Evolutionary conservation across 2,797 vertebrate species (phyloP).

Genomic region (Oreonectes daqikongensis): DNA sequence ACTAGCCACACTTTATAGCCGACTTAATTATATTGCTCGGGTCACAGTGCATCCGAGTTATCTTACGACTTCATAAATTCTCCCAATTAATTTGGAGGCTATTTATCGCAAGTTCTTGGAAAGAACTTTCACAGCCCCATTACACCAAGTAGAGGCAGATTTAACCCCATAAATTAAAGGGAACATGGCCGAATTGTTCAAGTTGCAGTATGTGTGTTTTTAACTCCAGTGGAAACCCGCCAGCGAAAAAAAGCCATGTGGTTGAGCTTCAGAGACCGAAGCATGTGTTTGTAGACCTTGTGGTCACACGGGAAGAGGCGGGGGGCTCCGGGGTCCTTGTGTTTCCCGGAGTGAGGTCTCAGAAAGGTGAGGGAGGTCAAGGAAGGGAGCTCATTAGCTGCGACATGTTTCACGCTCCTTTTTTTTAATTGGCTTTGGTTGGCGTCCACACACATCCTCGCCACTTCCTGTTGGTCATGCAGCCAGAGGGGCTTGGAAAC

Average conservation of each 20-base stretch:
- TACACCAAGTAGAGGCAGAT: conserved; percentile 54
- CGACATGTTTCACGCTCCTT: conserved; percentile 61
- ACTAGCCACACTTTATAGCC: conserved; percentile 49
- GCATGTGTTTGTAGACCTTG: conserved; percentile 76
- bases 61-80: conserved; percentile 66
- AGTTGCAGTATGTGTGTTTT: conserved; percentile 39
- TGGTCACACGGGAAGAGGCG: conserved; percentile 69
- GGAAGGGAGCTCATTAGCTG: conserved; percentile 76
- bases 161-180: conserved; percentile 58
- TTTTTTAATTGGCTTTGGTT: conserved; percentile 62
- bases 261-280: conserved; percentile 59
- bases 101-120: conserved; percentile 67
- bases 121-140: conserved; percentile 48
- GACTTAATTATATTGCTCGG: conserved; percentile 59
- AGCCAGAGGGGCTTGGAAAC: conserved; percentile 52
- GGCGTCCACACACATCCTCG: conserved; percentile 50
- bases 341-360: conserved; percentile 71
- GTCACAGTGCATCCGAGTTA: conserved; percentile 56
- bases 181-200: conserved; percentile 3
- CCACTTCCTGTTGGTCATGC: conserved; percentile 68
- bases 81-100: conserved; percentile 69
- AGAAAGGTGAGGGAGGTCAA: conserved; percentile 74
- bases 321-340: conserved; percentile 57
- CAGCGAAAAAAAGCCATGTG: conserved; percentile 65
- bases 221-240: conserved; percentile 21